These are phyloP conservation scores for Tetropium fuscum DNA, from an alignment of 2,888 invertebrate species.

Conservation along the genomic window DNA sequence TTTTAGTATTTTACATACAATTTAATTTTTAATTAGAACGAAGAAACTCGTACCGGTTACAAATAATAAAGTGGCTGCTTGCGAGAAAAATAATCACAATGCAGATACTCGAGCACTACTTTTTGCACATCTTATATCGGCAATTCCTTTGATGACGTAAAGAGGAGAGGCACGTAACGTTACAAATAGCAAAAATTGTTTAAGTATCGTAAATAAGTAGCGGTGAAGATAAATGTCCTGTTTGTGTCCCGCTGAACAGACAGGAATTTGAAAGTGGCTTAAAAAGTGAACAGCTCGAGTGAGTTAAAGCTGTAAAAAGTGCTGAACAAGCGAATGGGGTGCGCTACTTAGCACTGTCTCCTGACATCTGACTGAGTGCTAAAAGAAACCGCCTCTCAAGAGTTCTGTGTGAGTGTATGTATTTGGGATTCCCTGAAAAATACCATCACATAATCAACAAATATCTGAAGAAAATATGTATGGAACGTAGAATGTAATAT, in stretches of 20 bases:
- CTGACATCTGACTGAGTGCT: slow-evolving; percentile 3
- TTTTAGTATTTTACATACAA: too few species aligned
- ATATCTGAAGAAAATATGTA: too few species aligned
- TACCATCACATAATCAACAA: too few species aligned
- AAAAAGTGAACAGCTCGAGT: slow-evolving; percentile 15
- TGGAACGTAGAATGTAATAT: too few species aligned
- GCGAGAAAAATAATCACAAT: too few species aligned
- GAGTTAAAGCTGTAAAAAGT: slow-evolving; percentile 18
- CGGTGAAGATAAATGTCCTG: slow-evolving; percentile 9
- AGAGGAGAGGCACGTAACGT: not conserved
- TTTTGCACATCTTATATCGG: slow-evolving; percentile 1
- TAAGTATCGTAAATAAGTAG: slow-evolving; percentile 7
- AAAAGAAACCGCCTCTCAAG: slow-evolving; percentile 1
- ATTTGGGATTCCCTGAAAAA: too few species aligned
- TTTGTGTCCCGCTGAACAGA: slow-evolving; percentile 7
- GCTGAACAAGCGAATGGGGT: slow-evolving; percentile 15
- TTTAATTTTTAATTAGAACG: too few species aligned
- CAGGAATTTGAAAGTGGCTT: slow-evolving; percentile 19
- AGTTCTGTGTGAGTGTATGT: not conserved
- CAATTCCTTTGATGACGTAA: not conserved
- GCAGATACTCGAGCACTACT: not conserved
- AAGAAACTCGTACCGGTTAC: too few species aligned
- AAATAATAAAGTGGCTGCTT: too few species aligned
- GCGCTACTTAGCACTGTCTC: slow-evolving; percentile 12
- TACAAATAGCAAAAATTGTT: slow-evolving; percentile 12